Evolutionary conservation across 2,888 invertebrate genomes (phyloP).

Genomic region (Agriopis marginaria): DNA sequence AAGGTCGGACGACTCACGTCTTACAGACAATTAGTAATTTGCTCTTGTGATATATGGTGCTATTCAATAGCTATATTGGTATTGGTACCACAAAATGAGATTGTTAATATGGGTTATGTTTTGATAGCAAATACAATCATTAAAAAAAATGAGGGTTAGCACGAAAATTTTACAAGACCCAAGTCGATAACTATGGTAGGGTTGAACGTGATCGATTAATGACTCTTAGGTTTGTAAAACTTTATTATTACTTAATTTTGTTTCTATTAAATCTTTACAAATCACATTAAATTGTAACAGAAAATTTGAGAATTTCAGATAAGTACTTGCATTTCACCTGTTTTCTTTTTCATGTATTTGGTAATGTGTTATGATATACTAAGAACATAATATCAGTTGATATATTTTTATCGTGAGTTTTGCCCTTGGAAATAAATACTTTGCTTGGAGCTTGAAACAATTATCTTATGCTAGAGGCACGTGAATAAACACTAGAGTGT

Average conservation of each 20-base stretch:
- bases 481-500: conserved; percentile 4
- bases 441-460: conserved; percentile 13
- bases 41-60: conserved; percentile 10
- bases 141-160: no score
- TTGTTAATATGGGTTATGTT: no score
- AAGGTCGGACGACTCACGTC: conserved; percentile 16
- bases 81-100: not conserved
- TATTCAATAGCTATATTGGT: conserved; percentile 1
- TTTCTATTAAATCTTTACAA: no score
- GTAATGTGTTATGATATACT: not conserved
- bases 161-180: no score
- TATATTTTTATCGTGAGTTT: not conserved
- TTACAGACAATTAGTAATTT: conserved; percentile 23
- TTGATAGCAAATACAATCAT: no score
- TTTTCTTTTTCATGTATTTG: not conserved
- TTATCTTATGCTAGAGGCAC: conserved; percentile 7
- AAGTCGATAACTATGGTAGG: no score
- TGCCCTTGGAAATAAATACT: not conserved
- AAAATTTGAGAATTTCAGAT: not conserved
- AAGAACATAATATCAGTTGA: not conserved
- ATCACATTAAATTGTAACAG: no score
- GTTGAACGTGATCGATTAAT: no score
- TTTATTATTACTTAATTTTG: no score
- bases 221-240: no score
- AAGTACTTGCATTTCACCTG: not conserved